Base-by-base conservation (phyloP, 2,113 vertebrate genomes). In the Carollia perspicillata region DNA sequence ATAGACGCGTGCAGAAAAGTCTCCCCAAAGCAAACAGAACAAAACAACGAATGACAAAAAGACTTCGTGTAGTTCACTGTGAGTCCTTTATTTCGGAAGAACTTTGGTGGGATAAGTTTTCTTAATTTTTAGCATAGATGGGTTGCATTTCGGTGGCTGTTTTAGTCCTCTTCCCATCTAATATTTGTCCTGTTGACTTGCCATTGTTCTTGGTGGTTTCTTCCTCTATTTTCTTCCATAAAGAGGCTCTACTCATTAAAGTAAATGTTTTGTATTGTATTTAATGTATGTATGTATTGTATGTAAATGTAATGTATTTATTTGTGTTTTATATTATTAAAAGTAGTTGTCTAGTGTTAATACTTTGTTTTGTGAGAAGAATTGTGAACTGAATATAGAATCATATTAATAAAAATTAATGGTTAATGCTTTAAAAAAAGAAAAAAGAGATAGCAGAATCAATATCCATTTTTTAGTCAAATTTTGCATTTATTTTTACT, bases 401-500 rank as follows among this genome's bases (percentile, higher is more conserved):
- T 89, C 22, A 17, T 30, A 17, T 60, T 55, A 86, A n/a, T 55
- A 75, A 96, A 75, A 95, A 83, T 5, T 58, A 75, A 77, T 55
- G 37, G 28, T 84, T 80, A 86, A 28, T 89, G 22, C 13, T 28
- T 65, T 65, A 23, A 37, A 60, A 89, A 74, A 84, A 20, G 55
- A 69, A 79, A 53, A 28, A 63, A 75, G 8, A 33, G 10, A 49
- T 65, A 20, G 63, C 69, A 65, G 69, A 77, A 40, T 60, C 65
- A 68, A 22, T 51, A n/a, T 37, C 44, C 65, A 9, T 44, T 86
- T 97, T 85, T 84, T 11, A 69, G 60, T 58, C 79, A 58, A 20
- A 71, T 16, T 96, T 85, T 94, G 23, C 6, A 30, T 84, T 72
- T 93, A 14, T 71, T 60, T 87, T 55, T 83, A 35, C n/a, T 95